A percentile compares a stretch with the other conserved stretches of the same genome.
phyloP scores from a whole-genome alignment of 2,113 vertebrate genomes.

The Megaceryle torquata region DNA sequence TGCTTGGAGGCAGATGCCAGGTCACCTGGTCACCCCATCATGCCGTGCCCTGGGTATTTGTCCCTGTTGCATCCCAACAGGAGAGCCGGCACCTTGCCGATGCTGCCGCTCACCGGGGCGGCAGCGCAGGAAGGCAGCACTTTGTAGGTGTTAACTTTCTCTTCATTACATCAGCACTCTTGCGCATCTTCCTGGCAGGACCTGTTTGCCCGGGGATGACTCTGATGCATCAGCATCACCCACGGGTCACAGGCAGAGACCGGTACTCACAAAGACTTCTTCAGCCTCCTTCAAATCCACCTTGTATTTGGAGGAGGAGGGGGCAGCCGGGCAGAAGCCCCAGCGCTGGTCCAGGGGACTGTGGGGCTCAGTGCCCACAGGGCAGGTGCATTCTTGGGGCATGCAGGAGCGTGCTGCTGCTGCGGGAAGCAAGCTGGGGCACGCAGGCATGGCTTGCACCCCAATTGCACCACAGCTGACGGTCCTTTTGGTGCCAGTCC shows the following conservation, averaged over 20 bases:
- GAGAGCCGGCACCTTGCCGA: rapidly evolving
- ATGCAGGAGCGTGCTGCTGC: rapidly evolving
- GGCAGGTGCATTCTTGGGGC: rapidly evolving
- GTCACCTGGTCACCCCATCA: neutral
- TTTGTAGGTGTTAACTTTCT: neutral
- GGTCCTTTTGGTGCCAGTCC: neutral
- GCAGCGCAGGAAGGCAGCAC: rapidly evolving
- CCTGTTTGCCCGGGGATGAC: neutral
- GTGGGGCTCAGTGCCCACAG: neutral
- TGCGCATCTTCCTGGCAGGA: neutral
- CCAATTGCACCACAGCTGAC: neutral
- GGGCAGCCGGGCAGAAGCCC: neutral
- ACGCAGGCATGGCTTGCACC: neutral
- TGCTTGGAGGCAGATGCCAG: rapidly evolving
- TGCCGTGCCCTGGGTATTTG: neutral
- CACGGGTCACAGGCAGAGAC: neutral
- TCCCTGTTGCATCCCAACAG: rapidly evolving
- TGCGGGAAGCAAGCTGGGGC: rapidly evolving
- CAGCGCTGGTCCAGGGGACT: rapidly evolving
- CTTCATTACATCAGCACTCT: neutral
- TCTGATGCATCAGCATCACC: neutral
- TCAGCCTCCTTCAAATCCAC: neutral
- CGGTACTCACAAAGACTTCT: neutral
- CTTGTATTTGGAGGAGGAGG: neutral
- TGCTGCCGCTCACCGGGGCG: rapidly evolving